A percentile compares a stretch with the other conserved stretches of the same genome.
These are phyloP conservation scores for Desmodus rotundus DNA, from an alignment of 2,113 vertebrate species.

Conservation along the genomic window DNA sequence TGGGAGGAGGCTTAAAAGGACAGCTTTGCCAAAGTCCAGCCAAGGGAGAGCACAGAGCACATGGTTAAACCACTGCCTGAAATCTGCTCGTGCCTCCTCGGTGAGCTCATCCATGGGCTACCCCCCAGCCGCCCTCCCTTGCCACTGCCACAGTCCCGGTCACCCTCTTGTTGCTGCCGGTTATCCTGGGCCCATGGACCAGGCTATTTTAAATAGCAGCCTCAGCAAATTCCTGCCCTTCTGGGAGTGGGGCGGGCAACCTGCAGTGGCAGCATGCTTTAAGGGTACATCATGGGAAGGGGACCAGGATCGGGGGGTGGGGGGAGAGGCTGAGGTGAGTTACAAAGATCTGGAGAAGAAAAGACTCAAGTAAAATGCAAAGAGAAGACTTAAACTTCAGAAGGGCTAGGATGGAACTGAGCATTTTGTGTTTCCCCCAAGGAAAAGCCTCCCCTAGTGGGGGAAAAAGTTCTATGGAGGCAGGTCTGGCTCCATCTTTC, in stretches of 20 bases:
- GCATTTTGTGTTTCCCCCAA: background rate
- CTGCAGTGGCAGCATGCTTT: background rate
- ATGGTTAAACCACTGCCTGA: background rate
- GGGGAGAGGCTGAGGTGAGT: background rate
- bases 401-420: background rate
- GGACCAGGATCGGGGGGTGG: rapidly evolving
- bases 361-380: background rate
- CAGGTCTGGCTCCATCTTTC: background rate
- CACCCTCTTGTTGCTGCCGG: background rate
- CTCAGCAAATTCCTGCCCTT: background rate
- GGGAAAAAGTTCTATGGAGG: too few relatives aligned
- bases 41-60: background rate
- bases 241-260: rapidly evolving
- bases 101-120: background rate
- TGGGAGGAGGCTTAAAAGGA: background rate
- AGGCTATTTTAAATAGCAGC: background rate
- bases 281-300: background rate
- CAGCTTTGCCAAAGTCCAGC: background rate
- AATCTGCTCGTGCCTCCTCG: background rate
- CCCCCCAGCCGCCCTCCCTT: rapidly evolving
- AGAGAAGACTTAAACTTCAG: background rate
- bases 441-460: background rate
- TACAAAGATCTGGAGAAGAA: background rate
- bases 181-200: background rate
- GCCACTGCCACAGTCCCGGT: too few relatives aligned